Evolutionary conservation across 2,797 vertebrate genomes (phyloP), one percentile per base, ranked within the genome.

Genomic region (Sebastiscus albofasciatus): DNA sequence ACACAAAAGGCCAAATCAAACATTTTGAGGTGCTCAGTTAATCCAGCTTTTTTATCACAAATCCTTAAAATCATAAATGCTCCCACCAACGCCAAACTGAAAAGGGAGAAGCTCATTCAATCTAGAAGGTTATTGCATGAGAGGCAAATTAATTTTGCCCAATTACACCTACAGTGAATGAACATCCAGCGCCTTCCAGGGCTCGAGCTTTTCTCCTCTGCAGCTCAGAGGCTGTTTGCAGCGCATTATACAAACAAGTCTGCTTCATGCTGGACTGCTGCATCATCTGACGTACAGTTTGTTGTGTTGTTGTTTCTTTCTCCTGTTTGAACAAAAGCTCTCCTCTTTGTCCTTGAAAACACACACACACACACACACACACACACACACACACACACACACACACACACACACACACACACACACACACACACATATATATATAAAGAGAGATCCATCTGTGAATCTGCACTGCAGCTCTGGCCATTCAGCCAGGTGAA

Each of bases 101-200:
- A 75, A 69, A 76, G 31, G 24, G 58, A 82, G 60, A 64, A 26
- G 67, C 36, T 87, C 66, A 62, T 71, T 85, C 64, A 87, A 24
- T 91, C 54, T 60, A 24, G 42, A 75, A 82, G 73, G 75, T 86
- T 88, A 77, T 66, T 83, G 81, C 78, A 81, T 82, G 68, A 84
- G 68, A 87, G 66, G 65, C 42, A 83, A 46, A 91, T 90, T 82
- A 13, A 84, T 91, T 88, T 79, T 75, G 29, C 22, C 18, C 75
- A 85, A 87, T 86, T 83, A 84, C 72, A 58, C 22, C 66, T 16
- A 7, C 55, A 56, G 58, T 72, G 75, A 82, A 73, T 64, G 77
- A 82, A 87, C 66, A 70, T 49, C 76, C 34, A 61, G 69, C 1
- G 64, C 12, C 70, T 67, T 76, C 42, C 65, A 60, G 55, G 75